A percentile compares a stretch with the other conserved stretches of the same genome.
phyloP scores from a whole-genome alignment of 1,140 invertebrate species.

The Drosophila paulistorum region DNA sequence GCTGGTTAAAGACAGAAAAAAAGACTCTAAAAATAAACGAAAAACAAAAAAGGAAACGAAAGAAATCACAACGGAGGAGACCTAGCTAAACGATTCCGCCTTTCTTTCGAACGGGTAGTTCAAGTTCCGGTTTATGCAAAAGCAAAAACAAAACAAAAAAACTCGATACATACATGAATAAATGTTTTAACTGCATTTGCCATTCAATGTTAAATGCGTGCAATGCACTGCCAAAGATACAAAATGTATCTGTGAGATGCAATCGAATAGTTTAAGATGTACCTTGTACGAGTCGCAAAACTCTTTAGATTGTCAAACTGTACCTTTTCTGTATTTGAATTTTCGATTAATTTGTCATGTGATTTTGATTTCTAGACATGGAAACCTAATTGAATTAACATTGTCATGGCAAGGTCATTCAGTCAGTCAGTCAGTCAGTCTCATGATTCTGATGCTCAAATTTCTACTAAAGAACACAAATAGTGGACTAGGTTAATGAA shows the following conservation, averaged over 20 bases:
- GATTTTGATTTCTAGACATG: slow-evolving; percentile 45
- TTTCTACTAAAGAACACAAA: neutral
- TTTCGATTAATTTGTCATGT: slow-evolving; percentile 18
- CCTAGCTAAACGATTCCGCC: slow-evolving; percentile 54
- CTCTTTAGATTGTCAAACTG: slow-evolving; percentile 21
- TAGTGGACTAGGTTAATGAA: slow-evolving; percentile 27
- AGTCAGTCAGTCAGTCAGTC: slow-evolving; percentile 13
- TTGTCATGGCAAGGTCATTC: slow-evolving; percentile 38
- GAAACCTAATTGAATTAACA: slow-evolving; percentile 67
- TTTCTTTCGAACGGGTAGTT: slow-evolving; percentile 50
- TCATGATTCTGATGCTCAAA: neutral
- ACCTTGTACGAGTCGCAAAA: slow-evolving; percentile 27
- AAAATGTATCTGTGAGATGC: slow-evolving; percentile 43
- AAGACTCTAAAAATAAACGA: slow-evolving; percentile 6
- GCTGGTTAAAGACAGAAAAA: neutral
- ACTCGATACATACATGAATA: slow-evolving; percentile 41
- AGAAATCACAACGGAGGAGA: slow-evolving; percentile 19
- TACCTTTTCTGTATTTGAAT: slow-evolving; percentile 19
- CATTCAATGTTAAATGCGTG: slow-evolving; percentile 67
- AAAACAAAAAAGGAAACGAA: slow-evolving; percentile 17
- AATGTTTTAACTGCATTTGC: slow-evolving; percentile 33
- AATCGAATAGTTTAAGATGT: slow-evolving; percentile 33
- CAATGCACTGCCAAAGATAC: slow-evolving; percentile 61
- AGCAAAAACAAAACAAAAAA: slow-evolving; percentile 31
- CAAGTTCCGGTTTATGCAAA: slow-evolving; percentile 70